Percentiles rank a stretch among this genome's conserved stretches.
phyloP scores from a whole-genome alignment of 2,113 vertebrate species.

The cattle (Bos taurus) region DNA sequence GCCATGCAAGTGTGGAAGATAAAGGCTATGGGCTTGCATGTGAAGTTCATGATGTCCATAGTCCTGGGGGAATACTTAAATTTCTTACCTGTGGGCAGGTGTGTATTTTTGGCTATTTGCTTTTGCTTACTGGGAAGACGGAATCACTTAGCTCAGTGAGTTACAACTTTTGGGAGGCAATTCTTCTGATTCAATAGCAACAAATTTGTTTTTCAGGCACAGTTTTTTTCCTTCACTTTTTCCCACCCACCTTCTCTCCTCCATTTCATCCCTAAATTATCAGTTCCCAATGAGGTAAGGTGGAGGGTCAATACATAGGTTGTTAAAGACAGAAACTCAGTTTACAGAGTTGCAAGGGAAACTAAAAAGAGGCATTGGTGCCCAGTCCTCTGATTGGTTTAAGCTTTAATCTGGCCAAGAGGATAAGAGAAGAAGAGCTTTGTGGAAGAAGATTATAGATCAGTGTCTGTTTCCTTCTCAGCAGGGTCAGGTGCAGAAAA shows the following conservation, averaged over 20 bases:
- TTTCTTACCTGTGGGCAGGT: slow-evolving; percentile 44
- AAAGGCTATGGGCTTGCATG: not conserved
- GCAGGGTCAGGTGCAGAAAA: not conserved
- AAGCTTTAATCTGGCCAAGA: not conserved
- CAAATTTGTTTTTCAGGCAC: slow-evolving; percentile 32
- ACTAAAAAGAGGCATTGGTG: slow-evolving; percentile 42
- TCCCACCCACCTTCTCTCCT: not conserved
- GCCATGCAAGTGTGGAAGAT: not conserved
- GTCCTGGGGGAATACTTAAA: slow-evolving; percentile 39
- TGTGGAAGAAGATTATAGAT: not conserved
- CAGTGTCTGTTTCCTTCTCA: not conserved
- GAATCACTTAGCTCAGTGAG: slow-evolving; percentile 29
- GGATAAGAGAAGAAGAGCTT: not conserved
- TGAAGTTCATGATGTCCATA: not conserved
- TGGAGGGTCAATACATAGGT: not conserved
- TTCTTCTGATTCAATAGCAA: slow-evolving; percentile 51
- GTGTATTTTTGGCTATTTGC: slow-evolving; percentile 61
- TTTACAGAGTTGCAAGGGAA: slow-evolving; percentile 45
- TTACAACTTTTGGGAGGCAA: slow-evolving; percentile 34
- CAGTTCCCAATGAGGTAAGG: slow-evolving; percentile 14
- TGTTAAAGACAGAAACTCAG: slow-evolving; percentile 18
- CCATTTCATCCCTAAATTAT: not conserved
- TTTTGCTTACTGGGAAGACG: slow-evolving; percentile 10
- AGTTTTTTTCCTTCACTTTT: not conserved
- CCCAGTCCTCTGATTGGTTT: not conserved